A percentile compares a stretch with the other conserved stretches of the same genome.
phyloP scores from a whole-genome alignment of 1,140 invertebrate species.

The Holotrichia oblita region DNA sequence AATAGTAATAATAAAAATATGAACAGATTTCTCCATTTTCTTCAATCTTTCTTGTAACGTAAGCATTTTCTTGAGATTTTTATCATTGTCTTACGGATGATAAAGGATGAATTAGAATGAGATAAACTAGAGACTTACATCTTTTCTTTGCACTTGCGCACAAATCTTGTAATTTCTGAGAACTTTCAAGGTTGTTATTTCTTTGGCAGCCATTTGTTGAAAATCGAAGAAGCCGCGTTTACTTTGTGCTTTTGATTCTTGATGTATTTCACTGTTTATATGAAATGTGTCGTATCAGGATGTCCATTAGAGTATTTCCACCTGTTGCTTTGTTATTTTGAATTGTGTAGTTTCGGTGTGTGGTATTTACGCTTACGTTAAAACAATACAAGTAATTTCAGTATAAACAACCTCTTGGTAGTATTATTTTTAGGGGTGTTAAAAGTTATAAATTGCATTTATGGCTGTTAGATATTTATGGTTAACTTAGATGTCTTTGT shows the following conservation, averaged over 20 bases:
- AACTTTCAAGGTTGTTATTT: constrained; percentile 48
- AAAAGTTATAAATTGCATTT: constrained; percentile 26
- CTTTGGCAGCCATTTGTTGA: constrained; percentile 60
- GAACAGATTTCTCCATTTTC: not conserved
- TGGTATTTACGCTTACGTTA: constrained; percentile 3
- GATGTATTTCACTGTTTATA: not conserved
- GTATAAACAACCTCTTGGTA: constrained; percentile 45
- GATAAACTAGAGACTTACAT: constrained; percentile 3
- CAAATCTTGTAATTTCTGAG: constrained; percentile 35
- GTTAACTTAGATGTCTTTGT: not conserved
- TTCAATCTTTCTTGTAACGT: not conserved
- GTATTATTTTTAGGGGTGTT: constrained; percentile 27
- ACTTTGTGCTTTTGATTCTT: constrained; percentile 48
- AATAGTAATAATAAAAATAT: not conserved
- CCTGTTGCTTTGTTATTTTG: constrained; percentile 29
- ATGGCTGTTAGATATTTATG: constrained; percentile 21
- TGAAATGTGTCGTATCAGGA: not conserved
- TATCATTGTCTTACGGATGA: not conserved
- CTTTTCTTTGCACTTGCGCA: constrained; percentile 40
- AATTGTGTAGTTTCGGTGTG: constrained; percentile 30
- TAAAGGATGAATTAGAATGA: not conserved
- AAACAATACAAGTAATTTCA: constrained; percentile 41
- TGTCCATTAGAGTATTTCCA: constrained; percentile 22
- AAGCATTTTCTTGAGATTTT: not conserved
- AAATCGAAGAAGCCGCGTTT: constrained; percentile 57